Evolutionary conservation across 2,797 vertebrate genomes (phyloP).

Genomic region (Eidolon dupreanum): DNA sequence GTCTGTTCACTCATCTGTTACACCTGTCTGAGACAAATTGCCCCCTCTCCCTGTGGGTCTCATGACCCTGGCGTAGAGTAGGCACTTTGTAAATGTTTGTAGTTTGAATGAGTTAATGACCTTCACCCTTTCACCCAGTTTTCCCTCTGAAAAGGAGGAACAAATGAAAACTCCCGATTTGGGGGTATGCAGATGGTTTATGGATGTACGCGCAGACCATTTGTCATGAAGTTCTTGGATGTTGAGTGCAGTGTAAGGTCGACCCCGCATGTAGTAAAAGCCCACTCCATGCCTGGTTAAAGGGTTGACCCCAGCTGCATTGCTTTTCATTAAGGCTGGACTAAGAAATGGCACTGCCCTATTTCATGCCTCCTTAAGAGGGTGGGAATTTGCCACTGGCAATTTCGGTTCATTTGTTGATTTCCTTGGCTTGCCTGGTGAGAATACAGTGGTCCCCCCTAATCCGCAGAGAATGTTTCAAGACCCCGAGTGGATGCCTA

Average conservation of each 20-base stretch:
- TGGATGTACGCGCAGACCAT: not conserved
- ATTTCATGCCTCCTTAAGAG: not conserved
- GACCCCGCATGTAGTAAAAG: not conserved
- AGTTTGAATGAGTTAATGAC: not conserved
- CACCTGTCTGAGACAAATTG: not conserved
- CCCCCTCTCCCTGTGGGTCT: not conserved
- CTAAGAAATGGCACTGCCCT: not conserved
- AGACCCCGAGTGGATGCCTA: not conserved
- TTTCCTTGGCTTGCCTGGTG: not conserved
- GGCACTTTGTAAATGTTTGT: not conserved
- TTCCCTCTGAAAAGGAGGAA: not conserved
- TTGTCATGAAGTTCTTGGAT: not conserved
- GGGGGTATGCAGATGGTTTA: not conserved
- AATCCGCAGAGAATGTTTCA: not conserved
- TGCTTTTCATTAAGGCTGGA: conserved; percentile 26
- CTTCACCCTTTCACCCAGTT: not conserved
- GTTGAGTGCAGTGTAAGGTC: not conserved
- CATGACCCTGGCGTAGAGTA: not conserved
- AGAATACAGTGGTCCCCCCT: not conserved
- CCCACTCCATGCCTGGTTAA: not conserved
- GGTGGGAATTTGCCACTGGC: not conserved
- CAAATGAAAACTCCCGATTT: not conserved
- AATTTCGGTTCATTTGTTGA: conserved; percentile 23
- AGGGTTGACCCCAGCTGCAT: not conserved
- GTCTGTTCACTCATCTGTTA: not conserved